Conservation (phyloP, 53 echinoderm and acorn worm genomes). For the Holothuria leucospilota region DNA sequence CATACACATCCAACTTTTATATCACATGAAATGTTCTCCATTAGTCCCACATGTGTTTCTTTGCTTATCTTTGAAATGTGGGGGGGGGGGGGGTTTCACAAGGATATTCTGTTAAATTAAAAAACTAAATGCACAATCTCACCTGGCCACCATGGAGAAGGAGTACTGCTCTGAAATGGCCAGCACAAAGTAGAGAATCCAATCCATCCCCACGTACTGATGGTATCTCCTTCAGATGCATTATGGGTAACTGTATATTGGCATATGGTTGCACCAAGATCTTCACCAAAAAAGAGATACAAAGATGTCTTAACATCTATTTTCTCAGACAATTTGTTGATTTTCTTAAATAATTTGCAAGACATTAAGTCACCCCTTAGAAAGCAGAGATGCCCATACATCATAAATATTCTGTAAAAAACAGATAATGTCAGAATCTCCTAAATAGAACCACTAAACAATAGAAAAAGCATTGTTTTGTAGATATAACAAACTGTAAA, state of each 20-base stretch:
- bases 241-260: slow-evolving; percentile 92
- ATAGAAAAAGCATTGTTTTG: too few relatives aligned
- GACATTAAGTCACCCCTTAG: background rate
- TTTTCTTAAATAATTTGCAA: background rate
- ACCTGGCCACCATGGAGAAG: slow-evolving; percentile 86
- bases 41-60: too few relatives aligned
- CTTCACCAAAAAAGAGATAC: slow-evolving; percentile 36
- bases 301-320: background rate
- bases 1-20: too few relatives aligned
- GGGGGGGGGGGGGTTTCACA: too few relatives aligned
- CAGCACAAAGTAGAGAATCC: slow-evolving; percentile 87
- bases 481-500: too few relatives aligned
- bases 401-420: background rate
- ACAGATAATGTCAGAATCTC: too few relatives aligned
- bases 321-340: background rate
- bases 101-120: background rate
- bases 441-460: too few relatives aligned
- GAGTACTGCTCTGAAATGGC: slow-evolving; percentile 76
- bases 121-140: background rate
- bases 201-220: slow-evolving; percentile 79
- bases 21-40: too few relatives aligned
- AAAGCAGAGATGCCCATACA: background rate
- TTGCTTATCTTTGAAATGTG: too few relatives aligned
- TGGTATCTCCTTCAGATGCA: slow-evolving; percentile 81
- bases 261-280: slow-evolving; percentile 78